A percentile compares a stretch with the other conserved stretches of the same genome.
Evolutionary conservation across 2,888 invertebrate species (phyloP).

Genomic region (Rhamnusium bicolor): DNA sequence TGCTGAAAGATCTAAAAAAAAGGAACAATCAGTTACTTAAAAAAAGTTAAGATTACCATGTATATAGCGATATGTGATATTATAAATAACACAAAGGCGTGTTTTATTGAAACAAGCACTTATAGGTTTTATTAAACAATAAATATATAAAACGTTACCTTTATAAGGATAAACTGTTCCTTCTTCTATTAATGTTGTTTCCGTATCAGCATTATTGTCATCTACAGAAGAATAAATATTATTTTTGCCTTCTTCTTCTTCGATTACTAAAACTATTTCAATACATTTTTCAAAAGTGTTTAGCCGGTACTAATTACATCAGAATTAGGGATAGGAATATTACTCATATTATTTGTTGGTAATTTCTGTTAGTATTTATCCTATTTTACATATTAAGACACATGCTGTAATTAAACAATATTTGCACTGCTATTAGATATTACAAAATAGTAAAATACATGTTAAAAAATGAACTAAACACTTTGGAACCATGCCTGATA

Average conservation of each 20-base stretch:
- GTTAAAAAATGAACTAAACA: too few relatives aligned
- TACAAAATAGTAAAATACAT: not conserved
- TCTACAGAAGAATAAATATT: constrained; percentile 51
- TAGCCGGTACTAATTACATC: not conserved
- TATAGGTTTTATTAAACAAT: too few relatives aligned
- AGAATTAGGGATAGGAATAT: not conserved
- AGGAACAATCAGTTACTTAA: not conserved
- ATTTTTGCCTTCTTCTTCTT: constrained; percentile 37
- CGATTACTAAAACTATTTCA: constrained; percentile 38
- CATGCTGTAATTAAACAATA: not conserved
- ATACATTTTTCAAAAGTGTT: constrained; percentile 26
- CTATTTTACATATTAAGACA: not conserved
- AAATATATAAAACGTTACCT: constrained; percentile 47
- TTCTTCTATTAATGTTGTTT: constrained; percentile 23
- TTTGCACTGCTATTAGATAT: not conserved
- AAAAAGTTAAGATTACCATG: too few relatives aligned
- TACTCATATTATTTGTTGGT: not conserved
- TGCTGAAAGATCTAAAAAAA: constrained; percentile 56
- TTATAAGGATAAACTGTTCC: constrained; percentile 38
- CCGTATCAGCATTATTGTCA: constrained; percentile 30
- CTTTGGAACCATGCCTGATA: constrained; percentile 7
- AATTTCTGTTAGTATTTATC: not conserved
- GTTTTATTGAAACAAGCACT: too few relatives aligned
- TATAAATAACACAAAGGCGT: too few relatives aligned
- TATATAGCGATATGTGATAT: too few relatives aligned